phyloP scores from a whole-genome alignment of 2,888 invertebrate genomes.

The Lacanobia wlatinum region DNA sequence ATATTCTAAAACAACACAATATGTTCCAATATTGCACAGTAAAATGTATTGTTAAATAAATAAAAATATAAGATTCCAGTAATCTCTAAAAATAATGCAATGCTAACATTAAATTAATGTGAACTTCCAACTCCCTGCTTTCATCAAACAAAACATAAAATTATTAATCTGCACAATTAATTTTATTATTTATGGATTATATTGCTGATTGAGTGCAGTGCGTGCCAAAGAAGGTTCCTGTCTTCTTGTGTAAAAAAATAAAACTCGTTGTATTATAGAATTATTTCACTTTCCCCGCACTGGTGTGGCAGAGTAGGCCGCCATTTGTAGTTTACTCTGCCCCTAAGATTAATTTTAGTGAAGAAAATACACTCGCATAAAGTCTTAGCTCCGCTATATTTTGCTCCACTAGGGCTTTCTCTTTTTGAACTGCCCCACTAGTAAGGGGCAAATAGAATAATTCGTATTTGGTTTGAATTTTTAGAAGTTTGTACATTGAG shows the following conservation, averaged over 20 bases:
- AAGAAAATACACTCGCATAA: too few relatives aligned
- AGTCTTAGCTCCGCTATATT: too few relatives aligned
- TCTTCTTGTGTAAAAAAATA: constrained; percentile 23
- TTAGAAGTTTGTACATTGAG: too few relatives aligned
- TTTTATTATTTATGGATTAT: constrained; percentile 4
- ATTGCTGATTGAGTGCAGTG: constrained; percentile 16
- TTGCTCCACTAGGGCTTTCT: too few relatives aligned
- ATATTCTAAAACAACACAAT: not conserved
- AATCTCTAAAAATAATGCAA: not conserved
- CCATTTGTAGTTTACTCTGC: too few relatives aligned
- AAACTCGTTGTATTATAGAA: not conserved
- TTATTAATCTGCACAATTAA: constrained; percentile 25
- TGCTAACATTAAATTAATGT: not conserved
- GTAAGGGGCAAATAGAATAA: too few relatives aligned
- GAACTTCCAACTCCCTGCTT: constrained; percentile 9
- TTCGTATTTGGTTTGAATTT: too few relatives aligned
- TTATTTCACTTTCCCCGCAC: not conserved
- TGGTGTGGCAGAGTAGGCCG: too few relatives aligned
- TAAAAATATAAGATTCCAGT: constrained; percentile 4
- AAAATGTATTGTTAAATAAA: not conserved
- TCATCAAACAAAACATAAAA: constrained; percentile 1
- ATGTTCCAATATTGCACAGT: not conserved
- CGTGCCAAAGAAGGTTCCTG: constrained; percentile 44
- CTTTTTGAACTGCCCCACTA: too few relatives aligned
- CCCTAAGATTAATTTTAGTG: too few relatives aligned